phyloP scores from a whole-genome alignment of 2,113 vertebrate genomes.

The Lynx canadensis region DNA sequence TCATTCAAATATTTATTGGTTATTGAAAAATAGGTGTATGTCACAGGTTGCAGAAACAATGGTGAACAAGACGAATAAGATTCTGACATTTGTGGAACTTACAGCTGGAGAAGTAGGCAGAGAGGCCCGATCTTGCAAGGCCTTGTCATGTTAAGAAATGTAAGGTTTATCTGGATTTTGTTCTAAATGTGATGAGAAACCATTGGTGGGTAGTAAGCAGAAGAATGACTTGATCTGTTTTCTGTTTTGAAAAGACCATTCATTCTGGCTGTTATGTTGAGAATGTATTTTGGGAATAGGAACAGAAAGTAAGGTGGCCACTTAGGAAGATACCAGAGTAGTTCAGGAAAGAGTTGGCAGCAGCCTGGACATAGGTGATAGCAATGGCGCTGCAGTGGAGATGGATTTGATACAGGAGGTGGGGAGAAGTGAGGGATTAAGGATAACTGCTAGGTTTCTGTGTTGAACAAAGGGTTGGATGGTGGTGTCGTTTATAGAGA shows the following conservation, averaged over 20 bases:
- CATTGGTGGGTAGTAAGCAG: not conserved
- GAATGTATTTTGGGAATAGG: constrained; percentile 12
- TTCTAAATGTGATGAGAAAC: constrained; percentile 42
- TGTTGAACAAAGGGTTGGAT: not conserved
- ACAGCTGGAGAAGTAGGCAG: not conserved
- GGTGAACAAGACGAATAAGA: not conserved
- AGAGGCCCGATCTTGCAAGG: not conserved
- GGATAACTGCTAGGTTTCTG: not conserved
- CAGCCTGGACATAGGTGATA: not conserved
- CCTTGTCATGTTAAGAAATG: constrained; percentile 26
- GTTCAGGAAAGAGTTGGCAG: not conserved
- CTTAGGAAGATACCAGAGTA: not conserved
- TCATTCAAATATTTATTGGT: not conserved
- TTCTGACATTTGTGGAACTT: not conserved
- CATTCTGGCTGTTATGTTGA: not conserved
- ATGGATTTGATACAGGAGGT: not conserved
- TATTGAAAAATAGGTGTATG: not conserved
- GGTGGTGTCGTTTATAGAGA: not conserved
- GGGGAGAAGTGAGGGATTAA: not conserved
- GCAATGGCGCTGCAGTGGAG: not conserved
- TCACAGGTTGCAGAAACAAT: not conserved
- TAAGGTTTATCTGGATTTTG: constrained; percentile 17
- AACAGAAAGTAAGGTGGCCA: not conserved
- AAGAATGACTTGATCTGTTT: constrained; percentile 21
- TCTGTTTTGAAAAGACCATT: constrained; percentile 11